Conservation (phyloP, 2,797 vertebrate species). For the Luscinia luscinia region DNA sequence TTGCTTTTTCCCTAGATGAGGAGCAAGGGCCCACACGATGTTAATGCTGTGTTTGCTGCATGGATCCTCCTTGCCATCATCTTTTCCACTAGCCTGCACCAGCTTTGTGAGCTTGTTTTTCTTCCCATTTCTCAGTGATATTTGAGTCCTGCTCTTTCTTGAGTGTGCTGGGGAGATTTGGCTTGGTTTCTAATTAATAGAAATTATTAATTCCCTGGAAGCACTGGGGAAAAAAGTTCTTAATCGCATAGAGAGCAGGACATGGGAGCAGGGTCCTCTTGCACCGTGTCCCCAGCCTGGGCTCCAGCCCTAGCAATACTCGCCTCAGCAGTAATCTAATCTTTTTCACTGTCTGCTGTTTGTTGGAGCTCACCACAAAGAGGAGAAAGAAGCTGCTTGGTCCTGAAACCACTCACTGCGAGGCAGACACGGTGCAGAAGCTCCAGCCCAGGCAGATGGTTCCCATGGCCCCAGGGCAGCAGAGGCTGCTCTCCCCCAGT, state of each 20-base stretch:
- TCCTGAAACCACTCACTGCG: background rate
- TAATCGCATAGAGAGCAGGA: background rate
- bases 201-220: constrained; percentile 27
- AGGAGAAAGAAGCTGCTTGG: background rate
- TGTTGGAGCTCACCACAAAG: background rate
- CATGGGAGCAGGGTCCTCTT: background rate
- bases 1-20: background rate
- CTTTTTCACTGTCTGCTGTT: background rate
- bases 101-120: background rate
- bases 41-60: background rate
- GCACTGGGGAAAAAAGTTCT: background rate
- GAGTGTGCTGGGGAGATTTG: background rate
- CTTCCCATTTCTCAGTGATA: background rate
- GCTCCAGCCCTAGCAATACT: background rate
- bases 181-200: constrained; percentile 29
- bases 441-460: background rate
- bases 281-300: rapidly evolving
- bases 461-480: background rate
- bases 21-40: background rate
- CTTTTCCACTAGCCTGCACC: background rate
- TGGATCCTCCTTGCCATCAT: background rate
- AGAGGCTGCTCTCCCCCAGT: background rate
- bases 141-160: background rate
- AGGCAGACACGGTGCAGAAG: background rate
- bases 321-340: background rate